Base-by-base conservation (phyloP, 2,888 invertebrate species). In the Deilephila elpenor region DNA sequence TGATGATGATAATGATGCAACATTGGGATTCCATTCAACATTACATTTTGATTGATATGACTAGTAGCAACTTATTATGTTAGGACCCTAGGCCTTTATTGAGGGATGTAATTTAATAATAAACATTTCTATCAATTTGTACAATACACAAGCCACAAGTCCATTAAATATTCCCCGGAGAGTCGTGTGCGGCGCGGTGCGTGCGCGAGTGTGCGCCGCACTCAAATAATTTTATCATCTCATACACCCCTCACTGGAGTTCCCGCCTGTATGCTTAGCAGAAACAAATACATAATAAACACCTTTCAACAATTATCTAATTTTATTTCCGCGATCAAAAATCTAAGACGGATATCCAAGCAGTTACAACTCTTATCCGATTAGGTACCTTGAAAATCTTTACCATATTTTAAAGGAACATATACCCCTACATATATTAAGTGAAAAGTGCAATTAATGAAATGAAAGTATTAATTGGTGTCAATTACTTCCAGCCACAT, bases 101-200 rank as follows among this genome's bases (percentile, higher is more conserved):
- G n/a, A 2, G 29, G 34, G 34, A 37, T 7, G n/a, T 62, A n/a
- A 62, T n/a, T 34, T n/a, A 37, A 64, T 37, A 37, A 64, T 64
- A 44, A 20, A 64, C 37, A 34, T 64, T 64, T 62, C 20, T 64
- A 37, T 44, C 64, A 64, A 64, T 64, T 64, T 64, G 64, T 64
- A 64, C 64, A 62, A 37, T 34, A n/a, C 62, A 37, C 37, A 64
- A 64, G 37, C 37, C 64, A 64, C 20, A 20, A 37, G 20, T 20
- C 20, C 20, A 64, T 64, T 64, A 64, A 64, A 44, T 44, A 64
- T 64, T 64, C 64, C n/a, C 37, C 20, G 19, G 64, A 20, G 64
- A 64, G 64, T n/a, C 20, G 64, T n/a, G 34, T 0, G 6, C 6
- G 32, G 29, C 62, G 37, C 6, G 34, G 62, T 34, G 64, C 44